phyloP scores from a whole-genome alignment of 2,797 vertebrate genomes.

The Lacerta viridis region DNA sequence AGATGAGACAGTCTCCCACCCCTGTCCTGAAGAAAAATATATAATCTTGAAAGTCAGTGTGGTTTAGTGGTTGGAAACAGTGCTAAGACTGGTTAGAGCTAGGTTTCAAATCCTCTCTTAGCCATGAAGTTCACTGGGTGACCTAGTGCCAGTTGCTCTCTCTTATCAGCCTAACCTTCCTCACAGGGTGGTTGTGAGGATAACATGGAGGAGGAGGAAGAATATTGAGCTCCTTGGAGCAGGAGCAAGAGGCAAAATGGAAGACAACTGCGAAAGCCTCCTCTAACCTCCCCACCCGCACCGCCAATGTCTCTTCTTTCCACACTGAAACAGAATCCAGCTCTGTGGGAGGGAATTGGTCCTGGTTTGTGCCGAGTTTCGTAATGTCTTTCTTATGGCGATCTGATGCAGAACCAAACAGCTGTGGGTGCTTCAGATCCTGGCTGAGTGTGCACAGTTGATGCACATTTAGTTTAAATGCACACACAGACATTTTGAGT shows the following conservation, averaged over 20 bases:
- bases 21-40: not conserved
- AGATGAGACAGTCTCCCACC: not conserved
- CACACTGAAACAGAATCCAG: conserved; percentile 27
- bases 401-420: conserved; percentile 32
- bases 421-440: conserved; percentile 36
- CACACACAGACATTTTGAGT: conserved; percentile 45
- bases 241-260: not conserved
- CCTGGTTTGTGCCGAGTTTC: conserved; percentile 18
- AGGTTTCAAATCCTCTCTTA: not conserved
- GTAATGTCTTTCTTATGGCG: conserved; percentile 33
- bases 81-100: not conserved
- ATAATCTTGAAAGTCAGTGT: not conserved
- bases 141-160: too few species aligned
- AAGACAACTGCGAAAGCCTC: not conserved
- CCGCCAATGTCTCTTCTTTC: conserved; percentile 16
- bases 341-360: conserved; percentile 15
- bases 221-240: not conserved
- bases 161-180: too few species aligned
- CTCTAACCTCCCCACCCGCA: not conserved
- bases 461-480: conserved; percentile 32
- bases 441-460: conserved; percentile 21
- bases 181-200: not conserved
- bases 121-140: not conserved
- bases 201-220: not conserved
- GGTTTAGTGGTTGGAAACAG: not conserved